Base-by-base conservation (phyloP, 2,888 invertebrate genomes). In the Drosophila peninsularis region DNA sequence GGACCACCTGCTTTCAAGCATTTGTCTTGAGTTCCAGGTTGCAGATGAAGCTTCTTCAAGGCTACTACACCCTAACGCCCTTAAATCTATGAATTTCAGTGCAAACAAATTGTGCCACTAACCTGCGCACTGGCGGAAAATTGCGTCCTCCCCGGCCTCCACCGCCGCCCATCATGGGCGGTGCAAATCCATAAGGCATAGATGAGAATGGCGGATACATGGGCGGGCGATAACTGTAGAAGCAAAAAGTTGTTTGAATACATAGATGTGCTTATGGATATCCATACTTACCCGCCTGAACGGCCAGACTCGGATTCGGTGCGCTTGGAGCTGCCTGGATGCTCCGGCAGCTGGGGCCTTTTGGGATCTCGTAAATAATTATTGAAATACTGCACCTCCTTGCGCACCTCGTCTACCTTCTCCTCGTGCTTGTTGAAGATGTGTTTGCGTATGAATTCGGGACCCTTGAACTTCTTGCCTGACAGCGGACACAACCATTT, bases 401-500 rank as follows among this genome's bases (percentile, higher is more conserved):
- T 97, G 76, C 97, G 97, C 1, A 99, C 99, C 93, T 99, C 99
- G 41, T 99, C 98, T 45, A 99, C 96, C 93, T 99, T 99, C 90
- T 99, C 99, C 0, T 93, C 96, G 90, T 99, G 99, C 91, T 99
- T 99, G 92, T 99, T 99, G 91, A 98, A 97, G 76, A 99, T 98
- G 92, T 99, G 99, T 91, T 99, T 99, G 69, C 98, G 95, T 34
- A 99, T 98, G 93, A 99, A 99, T 92, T 99, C 99, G 0, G 99
- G 99, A 0, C 99, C 96, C 92, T 99, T 99, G 93, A 99, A 99
- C 92, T 99, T 99, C 92, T 99, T 99, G 1, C 99, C 99, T 61
- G 98, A 99, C 10, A 99, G 93, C 0, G 99, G 99, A 92, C 99
- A 99, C 78, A 99, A 92, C 99, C 99, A 99, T 89, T 99, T 99